phyloP scores from a whole-genome alignment of 2,888 invertebrate species.

The Achlya flavicornis region DNA sequence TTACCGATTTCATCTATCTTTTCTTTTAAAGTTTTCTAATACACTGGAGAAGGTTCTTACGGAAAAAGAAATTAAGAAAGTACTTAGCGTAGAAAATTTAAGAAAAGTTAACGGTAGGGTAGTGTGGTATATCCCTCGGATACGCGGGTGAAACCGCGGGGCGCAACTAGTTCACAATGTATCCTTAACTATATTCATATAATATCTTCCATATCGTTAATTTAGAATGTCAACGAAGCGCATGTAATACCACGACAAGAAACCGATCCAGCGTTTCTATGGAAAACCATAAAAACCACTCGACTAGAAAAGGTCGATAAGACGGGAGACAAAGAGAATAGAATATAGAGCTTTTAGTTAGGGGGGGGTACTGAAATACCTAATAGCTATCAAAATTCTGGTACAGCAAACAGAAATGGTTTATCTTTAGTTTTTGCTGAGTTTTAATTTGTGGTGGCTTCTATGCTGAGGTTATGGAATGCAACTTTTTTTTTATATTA shows the following conservation, averaged over 20 bases:
- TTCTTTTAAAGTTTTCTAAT: too few relatives aligned
- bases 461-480: too few relatives aligned
- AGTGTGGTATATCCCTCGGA: too few relatives aligned
- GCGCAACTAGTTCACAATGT: too few relatives aligned
- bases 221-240: neutral
- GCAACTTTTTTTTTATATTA: too few relatives aligned
- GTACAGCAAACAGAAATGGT: neutral
- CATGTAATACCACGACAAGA: neutral
- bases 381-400: neutral
- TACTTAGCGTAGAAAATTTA: too few relatives aligned
- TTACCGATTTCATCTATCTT: too few relatives aligned
- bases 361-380: neutral
- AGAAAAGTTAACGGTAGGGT: too few relatives aligned
- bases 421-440: neutral
- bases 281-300: conserved; percentile 54
- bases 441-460: neutral
- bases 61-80: too few relatives aligned
- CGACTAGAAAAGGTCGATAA: conserved; percentile 49
- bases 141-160: too few relatives aligned
- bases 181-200: neutral
- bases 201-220: neutral
- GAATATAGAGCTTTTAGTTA: neutral
- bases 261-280: conserved; percentile 27
- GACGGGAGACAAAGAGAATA: conserved; percentile 24
- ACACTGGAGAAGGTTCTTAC: too few relatives aligned